These are phyloP conservation scores for Proisotoma minuta DNA, from an alignment of 2,888 invertebrate genomes.

Conservation along the genomic window DNA sequence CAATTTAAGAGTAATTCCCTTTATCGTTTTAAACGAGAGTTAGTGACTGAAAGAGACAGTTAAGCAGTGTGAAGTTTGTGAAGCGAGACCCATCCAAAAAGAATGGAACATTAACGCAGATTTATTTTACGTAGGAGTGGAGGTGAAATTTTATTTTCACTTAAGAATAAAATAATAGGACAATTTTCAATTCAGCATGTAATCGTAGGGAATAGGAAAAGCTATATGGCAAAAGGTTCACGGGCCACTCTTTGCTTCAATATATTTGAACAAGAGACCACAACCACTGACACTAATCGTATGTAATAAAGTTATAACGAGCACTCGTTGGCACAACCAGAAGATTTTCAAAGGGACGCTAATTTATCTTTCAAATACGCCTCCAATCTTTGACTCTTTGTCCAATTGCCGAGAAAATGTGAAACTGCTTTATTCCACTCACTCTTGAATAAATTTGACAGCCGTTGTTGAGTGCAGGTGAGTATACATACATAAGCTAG, in stretches of 20 bases:
- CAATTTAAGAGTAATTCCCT: too few relatives aligned
- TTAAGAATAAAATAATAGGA: slow-evolving; percentile 2
- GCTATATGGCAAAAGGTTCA: too few relatives aligned
- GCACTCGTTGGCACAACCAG: slow-evolving; percentile 4
- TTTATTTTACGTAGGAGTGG: not conserved
- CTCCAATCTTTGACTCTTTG: slow-evolving; percentile 5
- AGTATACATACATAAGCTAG: too few relatives aligned
- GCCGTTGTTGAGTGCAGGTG: too few relatives aligned
- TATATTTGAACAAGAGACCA: slow-evolving; percentile 4
- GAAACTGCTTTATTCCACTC: not conserved
- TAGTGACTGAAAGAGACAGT: not conserved
- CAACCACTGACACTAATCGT: slow-evolving; percentile 5
- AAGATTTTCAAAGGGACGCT: not conserved
- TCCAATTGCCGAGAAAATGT: not conserved
- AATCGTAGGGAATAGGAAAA: not conserved
- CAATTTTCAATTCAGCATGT: not conserved
- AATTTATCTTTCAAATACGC: not conserved
- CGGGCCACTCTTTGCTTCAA: not conserved
- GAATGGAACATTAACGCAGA: not conserved
- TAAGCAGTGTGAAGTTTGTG: not conserved
- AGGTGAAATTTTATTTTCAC: slow-evolving; percentile 5
- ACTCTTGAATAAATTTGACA: too few relatives aligned
- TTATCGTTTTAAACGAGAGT: too few relatives aligned
- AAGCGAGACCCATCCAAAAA: not conserved
- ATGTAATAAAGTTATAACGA: slow-evolving; percentile 6